Percentiles rank a stretch among this genome's conserved stretches.
Evolutionary conservation across 2,113 vertebrate genomes (phyloP).

Genomic region (Speoplatyrhinus poulsoni): DNA sequence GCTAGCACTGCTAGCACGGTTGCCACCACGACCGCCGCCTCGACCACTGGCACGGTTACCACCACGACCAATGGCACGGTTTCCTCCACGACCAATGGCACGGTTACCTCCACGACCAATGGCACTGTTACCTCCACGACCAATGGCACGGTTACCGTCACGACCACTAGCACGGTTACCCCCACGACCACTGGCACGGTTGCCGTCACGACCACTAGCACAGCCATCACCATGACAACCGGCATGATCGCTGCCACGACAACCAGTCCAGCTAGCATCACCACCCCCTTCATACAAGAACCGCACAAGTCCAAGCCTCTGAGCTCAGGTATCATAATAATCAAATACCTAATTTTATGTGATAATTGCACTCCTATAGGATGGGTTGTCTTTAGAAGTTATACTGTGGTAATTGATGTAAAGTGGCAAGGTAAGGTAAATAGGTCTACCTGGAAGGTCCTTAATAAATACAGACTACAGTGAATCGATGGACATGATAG

Average conservation of each 20-base stretch:
- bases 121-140: neutral
- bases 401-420: too few relatives aligned
- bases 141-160: neutral
- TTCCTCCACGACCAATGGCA: neutral
- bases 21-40: neutral
- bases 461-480: too few relatives aligned
- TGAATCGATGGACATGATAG: too few relatives aligned
- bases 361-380: neutral
- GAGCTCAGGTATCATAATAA: slow-evolving; percentile 58
- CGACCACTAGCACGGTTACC: fast-evolving
- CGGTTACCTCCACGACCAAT: neutral
- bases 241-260: fast-evolving
- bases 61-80: neutral
- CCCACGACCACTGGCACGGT: fast-evolving
- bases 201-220: neutral
- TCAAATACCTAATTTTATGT: neutral
- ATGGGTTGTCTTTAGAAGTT: too few relatives aligned
- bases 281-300: neutral
- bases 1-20: neutral
- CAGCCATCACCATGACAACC: fast-evolving
- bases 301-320: slow-evolving; percentile 19
- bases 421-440: too few relatives aligned
- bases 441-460: too few relatives aligned
- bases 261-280: neutral
- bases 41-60: neutral